Percentiles rank a stretch among this genome's conserved stretches.
phyloP scores from a whole-genome alignment of 1,140 invertebrate genomes.

The Zaprionus ornatus region DNA sequence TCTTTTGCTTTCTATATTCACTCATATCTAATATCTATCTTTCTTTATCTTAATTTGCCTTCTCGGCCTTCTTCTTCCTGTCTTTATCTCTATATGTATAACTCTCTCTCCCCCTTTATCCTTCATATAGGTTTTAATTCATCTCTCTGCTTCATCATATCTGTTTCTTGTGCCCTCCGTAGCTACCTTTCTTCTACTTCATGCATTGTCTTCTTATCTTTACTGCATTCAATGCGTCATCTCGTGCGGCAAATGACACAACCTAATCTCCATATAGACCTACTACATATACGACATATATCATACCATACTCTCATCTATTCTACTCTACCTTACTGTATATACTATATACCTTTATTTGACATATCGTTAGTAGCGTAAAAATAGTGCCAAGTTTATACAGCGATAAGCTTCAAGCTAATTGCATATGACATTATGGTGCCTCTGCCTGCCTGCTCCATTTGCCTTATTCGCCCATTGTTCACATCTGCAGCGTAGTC shows the following conservation, averaged over 20 bases:
- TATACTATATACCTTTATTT: neutral
- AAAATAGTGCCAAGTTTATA: conserved; percentile 3
- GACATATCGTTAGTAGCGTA: conserved; percentile 11
- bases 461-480: neutral
- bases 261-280: neutral
- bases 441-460: neutral
- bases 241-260: neutral
- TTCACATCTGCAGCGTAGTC: conserved; percentile 1
- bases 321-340: neutral
- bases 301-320: neutral
- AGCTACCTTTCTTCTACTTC: neutral
- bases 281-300: too few relatives aligned
- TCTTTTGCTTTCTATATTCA: too few relatives aligned
- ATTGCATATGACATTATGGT: conserved; percentile 37
- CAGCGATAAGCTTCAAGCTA: conserved; percentile 28
- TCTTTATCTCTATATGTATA: too few relatives aligned
- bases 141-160: neutral
- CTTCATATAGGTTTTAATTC: too few relatives aligned
- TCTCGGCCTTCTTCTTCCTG: too few relatives aligned
- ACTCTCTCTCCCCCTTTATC: too few relatives aligned
- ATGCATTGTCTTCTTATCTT: neutral
- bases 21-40: too few relatives aligned
- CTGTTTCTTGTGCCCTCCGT: neutral
- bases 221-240: neutral
- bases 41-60: too few relatives aligned